Evolutionary conservation across 1,140 invertebrate species (phyloP).

Genomic region (Bursaphelenchus mucronatus): DNA sequence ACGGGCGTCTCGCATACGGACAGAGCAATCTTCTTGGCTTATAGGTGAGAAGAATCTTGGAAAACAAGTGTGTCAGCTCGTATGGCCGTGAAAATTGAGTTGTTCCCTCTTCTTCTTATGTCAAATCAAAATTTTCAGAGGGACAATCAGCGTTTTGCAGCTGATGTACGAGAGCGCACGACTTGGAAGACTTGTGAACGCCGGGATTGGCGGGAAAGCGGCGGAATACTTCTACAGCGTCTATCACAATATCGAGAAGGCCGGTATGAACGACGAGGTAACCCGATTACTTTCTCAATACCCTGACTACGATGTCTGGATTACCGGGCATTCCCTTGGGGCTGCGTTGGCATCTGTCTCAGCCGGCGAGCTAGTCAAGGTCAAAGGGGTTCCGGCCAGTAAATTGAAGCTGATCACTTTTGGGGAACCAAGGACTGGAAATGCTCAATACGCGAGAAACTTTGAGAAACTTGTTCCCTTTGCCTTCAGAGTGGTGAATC

Average conservation of each 20-base stretch:
- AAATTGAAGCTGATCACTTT: neutral
- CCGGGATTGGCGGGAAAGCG: neutral
- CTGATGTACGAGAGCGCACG: neutral
- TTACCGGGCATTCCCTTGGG: slow-evolving; percentile 18
- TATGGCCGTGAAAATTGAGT: too few relatives aligned
- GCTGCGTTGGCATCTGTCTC: slow-evolving; percentile 4
- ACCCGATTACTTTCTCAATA: neutral
- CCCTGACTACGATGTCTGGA: neutral
- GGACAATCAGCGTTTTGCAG: neutral
- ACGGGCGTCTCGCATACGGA: too few relatives aligned
- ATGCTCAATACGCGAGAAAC: neutral
- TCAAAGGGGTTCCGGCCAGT: neutral
- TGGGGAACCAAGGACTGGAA: slow-evolving; percentile 8
- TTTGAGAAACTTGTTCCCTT: slow-evolving; percentile 2
- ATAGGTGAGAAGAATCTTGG: too few relatives aligned
- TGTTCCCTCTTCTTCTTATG: too few relatives aligned
- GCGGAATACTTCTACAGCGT: neutral
- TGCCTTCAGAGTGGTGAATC: slow-evolving; percentile 9
- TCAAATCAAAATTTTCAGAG: neutral
- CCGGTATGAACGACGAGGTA: neutral
- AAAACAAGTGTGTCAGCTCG: neutral
- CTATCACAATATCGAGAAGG: neutral
- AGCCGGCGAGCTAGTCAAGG: slow-evolving; percentile 2
- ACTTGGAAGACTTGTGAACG: neutral
- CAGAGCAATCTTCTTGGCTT: too few relatives aligned